Evolutionary conservation across 2,888 invertebrate species (phyloP).

Genomic region (Caenorhabditis afra): DNA sequence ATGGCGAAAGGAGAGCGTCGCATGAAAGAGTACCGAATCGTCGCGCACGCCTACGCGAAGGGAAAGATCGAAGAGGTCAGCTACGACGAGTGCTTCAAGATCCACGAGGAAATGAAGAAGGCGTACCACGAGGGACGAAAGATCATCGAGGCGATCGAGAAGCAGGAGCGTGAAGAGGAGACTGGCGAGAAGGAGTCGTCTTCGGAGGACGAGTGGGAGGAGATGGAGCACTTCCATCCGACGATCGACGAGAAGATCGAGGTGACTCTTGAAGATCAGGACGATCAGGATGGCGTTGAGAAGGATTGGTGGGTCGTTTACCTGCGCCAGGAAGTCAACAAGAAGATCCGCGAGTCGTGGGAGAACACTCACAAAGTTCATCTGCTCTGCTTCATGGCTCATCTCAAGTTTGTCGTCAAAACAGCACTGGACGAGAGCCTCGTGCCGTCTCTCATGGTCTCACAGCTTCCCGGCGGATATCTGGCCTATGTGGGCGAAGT

Average conservation of each 20-base stretch:
- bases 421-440: conserved; percentile 58
- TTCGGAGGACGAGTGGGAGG: conserved; percentile 72
- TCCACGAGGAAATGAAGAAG: conserved; percentile 57
- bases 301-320: conserved; percentile 67
- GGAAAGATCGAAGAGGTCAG: conserved; percentile 50
- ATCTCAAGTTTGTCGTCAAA: conserved; percentile 54
- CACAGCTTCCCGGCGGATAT: conserved; percentile 49
- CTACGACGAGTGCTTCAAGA: conserved; percentile 54
- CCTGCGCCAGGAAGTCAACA: conserved; percentile 65
- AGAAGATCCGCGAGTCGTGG: conserved; percentile 57
- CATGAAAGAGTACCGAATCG: conserved; percentile 46
- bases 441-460: conserved; percentile 64
- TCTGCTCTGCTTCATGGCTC: conserved; percentile 62
- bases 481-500: conserved; percentile 41
- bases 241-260: conserved; percentile 51
- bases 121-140: conserved; percentile 49
- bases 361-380: conserved; percentile 66
- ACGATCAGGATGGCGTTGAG: conserved; percentile 38
- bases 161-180: conserved; percentile 12
- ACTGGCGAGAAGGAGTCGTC: conserved; percentile 51
- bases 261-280: conserved; percentile 46
- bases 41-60: conserved; percentile 34
- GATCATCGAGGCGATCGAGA: conserved; percentile 36
- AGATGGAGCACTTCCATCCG: conserved; percentile 69
- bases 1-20: conserved; percentile 55